These are phyloP conservation scores for Steinernema scapterisci DNA, from an alignment of 2,888 invertebrate species.

Conservation along the genomic window DNA sequence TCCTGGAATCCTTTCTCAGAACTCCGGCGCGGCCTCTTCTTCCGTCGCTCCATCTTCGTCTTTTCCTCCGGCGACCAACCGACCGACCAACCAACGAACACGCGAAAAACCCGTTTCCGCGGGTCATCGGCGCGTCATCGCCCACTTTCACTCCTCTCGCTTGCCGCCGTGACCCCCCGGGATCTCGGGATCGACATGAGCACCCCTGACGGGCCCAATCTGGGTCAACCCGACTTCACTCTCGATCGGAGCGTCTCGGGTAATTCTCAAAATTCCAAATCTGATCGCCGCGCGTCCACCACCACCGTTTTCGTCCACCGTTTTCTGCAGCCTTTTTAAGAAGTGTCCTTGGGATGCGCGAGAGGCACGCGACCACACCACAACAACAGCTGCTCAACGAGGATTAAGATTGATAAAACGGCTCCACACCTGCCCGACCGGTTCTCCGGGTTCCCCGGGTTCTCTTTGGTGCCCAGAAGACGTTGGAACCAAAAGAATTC, in stretches of 20 bases:
- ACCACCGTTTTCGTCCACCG: background rate
- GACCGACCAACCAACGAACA: conserved; percentile 25
- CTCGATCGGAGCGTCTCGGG: conserved; percentile 27
- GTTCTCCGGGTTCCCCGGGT: background rate
- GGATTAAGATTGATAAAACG: conserved; percentile 31
- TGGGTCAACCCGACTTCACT: conserved; percentile 23
- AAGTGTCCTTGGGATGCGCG: conserved; percentile 23
- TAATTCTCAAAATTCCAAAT: conserved; percentile 29
- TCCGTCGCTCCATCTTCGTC: conserved; percentile 7
- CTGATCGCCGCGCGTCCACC: background rate
- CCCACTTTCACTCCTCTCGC: conserved; percentile 32
- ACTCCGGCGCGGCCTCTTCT: too few species aligned
- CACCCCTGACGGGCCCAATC: background rate
- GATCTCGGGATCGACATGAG: background rate
- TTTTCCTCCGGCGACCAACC: background rate
- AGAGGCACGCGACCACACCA: background rate
- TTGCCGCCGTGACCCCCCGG: conserved; percentile 29
- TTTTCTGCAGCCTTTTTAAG: background rate
- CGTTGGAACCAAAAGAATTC: too few species aligned
- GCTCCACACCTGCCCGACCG: conserved; percentile 28
- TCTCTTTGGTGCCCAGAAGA: too few species aligned
- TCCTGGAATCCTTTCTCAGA: conserved; percentile 3
- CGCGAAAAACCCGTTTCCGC: conserved; percentile 15
- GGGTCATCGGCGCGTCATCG: conserved; percentile 14
- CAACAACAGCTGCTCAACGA: conserved; percentile 9